Percentiles rank a stretch among this genome's conserved stretches.
phyloP scores from a whole-genome alignment of 2,888 invertebrate species.

The Choristoneura rosaceana region DNA sequence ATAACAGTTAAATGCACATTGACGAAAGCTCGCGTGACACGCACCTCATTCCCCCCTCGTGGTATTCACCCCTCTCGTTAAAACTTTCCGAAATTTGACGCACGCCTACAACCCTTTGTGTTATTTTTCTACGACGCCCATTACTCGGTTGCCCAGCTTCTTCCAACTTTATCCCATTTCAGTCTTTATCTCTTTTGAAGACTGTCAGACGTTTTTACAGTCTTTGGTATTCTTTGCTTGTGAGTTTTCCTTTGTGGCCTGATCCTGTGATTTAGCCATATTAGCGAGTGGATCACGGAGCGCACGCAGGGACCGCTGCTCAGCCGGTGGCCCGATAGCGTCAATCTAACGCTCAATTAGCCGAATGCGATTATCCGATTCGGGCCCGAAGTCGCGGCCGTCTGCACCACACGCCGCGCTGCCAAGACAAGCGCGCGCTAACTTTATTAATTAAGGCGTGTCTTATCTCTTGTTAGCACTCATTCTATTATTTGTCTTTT shows the following conservation, averaged over 20 bases:
- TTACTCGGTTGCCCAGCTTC: constrained; percentile 62
- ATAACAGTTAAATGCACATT: constrained; percentile 70
- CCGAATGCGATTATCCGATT: constrained; percentile 84
- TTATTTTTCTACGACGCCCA: constrained; percentile 65
- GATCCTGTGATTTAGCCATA: constrained; percentile 68
- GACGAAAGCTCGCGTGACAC: constrained; percentile 73
- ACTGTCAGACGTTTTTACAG: constrained; percentile 53
- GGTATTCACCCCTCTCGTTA: constrained; percentile 71
- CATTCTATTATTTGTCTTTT: constrained; percentile 86
- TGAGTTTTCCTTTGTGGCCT: constrained; percentile 61
- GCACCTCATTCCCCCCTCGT: constrained; percentile 56
- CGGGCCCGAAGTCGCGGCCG: constrained; percentile 76
- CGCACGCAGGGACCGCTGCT: constrained; percentile 51
- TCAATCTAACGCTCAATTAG: constrained; percentile 85
- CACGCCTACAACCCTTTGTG: constrained; percentile 74
- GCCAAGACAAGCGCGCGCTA: constrained; percentile 79
- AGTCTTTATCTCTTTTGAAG: constrained; percentile 56
- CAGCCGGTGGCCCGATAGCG: constrained; percentile 73
- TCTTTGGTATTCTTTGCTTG: constrained; percentile 48
- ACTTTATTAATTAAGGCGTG: constrained; percentile 86
- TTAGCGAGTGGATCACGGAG: constrained; percentile 65
- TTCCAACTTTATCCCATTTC: constrained; percentile 62
- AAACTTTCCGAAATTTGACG: constrained; percentile 78
- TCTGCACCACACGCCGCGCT: constrained; percentile 65
- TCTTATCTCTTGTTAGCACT: constrained; percentile 86